Percentiles rank a stretch among this genome's conserved stretches.
Evolutionary conservation across 2,797 vertebrate species (phyloP).

Genomic region (Threskiornis aethiopicus): DNA sequence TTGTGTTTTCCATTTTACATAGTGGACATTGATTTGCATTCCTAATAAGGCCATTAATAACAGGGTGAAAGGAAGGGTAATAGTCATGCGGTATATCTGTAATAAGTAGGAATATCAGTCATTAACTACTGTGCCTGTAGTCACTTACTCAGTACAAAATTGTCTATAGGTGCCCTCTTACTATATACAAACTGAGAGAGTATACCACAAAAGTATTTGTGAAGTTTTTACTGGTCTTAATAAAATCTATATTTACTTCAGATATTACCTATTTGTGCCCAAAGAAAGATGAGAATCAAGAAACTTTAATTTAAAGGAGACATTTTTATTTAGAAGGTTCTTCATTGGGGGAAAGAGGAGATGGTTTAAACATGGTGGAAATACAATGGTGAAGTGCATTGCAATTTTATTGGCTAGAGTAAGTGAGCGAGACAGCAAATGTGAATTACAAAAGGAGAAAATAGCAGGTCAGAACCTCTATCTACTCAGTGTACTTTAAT

Average conservation of each 20-base stretch:
- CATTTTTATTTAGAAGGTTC: background rate
- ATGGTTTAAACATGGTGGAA: background rate
- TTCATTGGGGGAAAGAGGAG: background rate
- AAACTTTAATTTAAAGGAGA: background rate
- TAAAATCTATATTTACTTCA: background rate
- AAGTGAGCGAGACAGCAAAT: background rate
- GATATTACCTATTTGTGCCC: background rate
- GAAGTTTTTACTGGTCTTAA: background rate
- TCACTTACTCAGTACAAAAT: background rate
- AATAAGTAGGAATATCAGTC: conserved; percentile 18
- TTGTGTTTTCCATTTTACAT: conserved; percentile 57
- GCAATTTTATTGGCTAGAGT: background rate
- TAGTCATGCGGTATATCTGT: background rate
- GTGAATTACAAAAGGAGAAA: background rate
- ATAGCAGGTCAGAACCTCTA: background rate
- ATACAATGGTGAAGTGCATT: background rate
- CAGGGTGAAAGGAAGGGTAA: conserved; percentile 27
- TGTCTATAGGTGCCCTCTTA: background rate
- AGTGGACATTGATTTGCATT: conserved; percentile 63
- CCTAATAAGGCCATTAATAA: conserved; percentile 62
- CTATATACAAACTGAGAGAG: background rate
- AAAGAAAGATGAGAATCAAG: background rate
- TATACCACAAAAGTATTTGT: background rate
- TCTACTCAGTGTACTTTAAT: background rate
- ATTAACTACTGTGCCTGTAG: background rate